Conservation (phyloP, 1,140 invertebrate genomes). For the Philotrypesis tridentata region DNA sequence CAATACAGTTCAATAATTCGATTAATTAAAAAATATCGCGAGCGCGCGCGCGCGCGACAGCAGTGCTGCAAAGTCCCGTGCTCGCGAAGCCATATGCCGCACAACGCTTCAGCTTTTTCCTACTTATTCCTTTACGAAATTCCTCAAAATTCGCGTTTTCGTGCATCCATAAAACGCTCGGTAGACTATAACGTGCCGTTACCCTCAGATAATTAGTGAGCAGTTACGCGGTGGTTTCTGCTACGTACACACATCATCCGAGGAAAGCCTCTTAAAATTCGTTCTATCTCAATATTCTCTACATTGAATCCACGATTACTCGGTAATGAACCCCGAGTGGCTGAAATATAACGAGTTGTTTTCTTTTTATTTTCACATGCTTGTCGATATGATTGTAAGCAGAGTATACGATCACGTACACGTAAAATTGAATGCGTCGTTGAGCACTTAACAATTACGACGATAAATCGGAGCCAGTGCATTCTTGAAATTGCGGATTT, state of each 20-base stretch:
- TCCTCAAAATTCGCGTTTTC: not conserved
- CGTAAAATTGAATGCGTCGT: too few relatives aligned
- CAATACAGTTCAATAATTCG: slow-evolving; percentile 73
- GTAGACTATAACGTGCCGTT: not conserved
- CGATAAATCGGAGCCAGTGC: too few relatives aligned
- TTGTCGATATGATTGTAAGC: too few relatives aligned
- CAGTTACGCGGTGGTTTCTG: too few relatives aligned
- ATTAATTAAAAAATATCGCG: slow-evolving; percentile 69
- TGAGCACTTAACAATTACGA: too few relatives aligned
- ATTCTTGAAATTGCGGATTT: not conserved
- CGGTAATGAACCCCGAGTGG: slow-evolving; percentile 63
- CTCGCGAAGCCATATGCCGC: not conserved
- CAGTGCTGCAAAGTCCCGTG: slow-evolving; percentile 54
- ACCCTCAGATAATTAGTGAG: not conserved
- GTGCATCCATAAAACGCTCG: not conserved
- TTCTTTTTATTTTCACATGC: not conserved
- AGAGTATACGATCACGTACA: too few relatives aligned
- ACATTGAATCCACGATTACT: slow-evolving; percentile 63
- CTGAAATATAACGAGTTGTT: slow-evolving; percentile 28
- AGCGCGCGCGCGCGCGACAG: slow-evolving; percentile 43
- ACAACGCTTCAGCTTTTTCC: not conserved
- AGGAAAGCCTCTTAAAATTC: slow-evolving; percentile 13
- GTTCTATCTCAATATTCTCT: slow-evolving; percentile 57
- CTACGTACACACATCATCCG: not conserved
- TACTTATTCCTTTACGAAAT: not conserved